phyloP scores from a whole-genome alignment of 1,140 invertebrate species.

The Eupristina koningsbergeri region DNA sequence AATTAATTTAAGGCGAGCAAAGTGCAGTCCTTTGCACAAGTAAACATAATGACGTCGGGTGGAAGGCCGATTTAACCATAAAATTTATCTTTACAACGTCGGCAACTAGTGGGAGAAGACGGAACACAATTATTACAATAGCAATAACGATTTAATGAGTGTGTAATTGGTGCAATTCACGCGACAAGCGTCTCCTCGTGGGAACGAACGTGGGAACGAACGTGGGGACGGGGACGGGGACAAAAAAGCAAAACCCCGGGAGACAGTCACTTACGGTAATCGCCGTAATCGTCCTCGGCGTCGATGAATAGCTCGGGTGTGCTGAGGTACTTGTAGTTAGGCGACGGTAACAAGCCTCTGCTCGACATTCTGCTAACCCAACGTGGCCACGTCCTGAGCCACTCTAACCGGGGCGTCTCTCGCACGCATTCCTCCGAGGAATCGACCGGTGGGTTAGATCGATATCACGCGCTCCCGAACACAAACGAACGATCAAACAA shows the following conservation, averaged over 20 bases:
- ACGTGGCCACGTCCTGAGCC: not conserved
- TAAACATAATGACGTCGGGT: too few species aligned
- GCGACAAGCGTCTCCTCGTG: not conserved
- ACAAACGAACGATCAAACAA: not conserved
- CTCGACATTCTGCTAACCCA: constrained; percentile 63
- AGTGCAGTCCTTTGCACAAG: too few species aligned
- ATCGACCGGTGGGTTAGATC: not conserved
- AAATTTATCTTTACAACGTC: too few species aligned
- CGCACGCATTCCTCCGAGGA: not conserved
- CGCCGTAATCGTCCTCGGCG: constrained; percentile 57
- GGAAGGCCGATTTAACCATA: not conserved
- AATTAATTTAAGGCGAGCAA: too few species aligned
- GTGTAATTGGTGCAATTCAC: not conserved
- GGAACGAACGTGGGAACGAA: too few species aligned
- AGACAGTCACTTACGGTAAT: constrained; percentile 42
- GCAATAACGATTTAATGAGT: not conserved
- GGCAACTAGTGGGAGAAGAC: not conserved
- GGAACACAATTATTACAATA: not conserved
- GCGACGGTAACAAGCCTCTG: constrained; percentile 64
- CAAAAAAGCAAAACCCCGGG: not conserved
- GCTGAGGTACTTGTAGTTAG: constrained; percentile 54
- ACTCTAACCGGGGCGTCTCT: not conserved
- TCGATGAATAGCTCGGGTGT: constrained; percentile 64
- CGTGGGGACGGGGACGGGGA: too few species aligned
- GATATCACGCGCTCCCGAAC: not conserved